Percentiles rank a stretch among this genome's conserved stretches.
Conservation (phyloP, 2,888 invertebrate species). For the Bhutanitis thaidina region DNA sequence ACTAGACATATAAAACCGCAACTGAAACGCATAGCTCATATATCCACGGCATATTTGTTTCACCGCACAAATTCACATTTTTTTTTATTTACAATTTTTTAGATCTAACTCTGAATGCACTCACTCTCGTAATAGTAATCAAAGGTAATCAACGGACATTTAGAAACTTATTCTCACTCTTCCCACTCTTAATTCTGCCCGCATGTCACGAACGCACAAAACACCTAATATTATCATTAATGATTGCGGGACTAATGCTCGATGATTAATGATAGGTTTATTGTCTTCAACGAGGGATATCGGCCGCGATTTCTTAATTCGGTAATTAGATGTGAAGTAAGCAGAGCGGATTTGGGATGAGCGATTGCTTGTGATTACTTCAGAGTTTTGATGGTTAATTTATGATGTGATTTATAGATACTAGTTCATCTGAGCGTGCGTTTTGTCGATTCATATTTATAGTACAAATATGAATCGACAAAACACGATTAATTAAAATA, state of each 20-base stretch:
- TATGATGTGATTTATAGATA: background rate
- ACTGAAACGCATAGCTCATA: no score
- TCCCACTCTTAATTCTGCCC: background rate
- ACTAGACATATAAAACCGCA: no score
- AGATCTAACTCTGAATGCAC: no score
- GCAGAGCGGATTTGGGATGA: constrained; percentile 41
- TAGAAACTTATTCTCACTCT: background rate
- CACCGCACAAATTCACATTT: no score
- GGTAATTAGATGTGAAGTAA: constrained; percentile 69
- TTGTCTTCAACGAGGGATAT: constrained; percentile 68
- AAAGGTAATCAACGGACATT: background rate
- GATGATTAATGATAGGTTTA: constrained; percentile 73
- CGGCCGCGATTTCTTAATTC: constrained; percentile 75
- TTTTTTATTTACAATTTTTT: no score
- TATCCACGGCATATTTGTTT: no score
- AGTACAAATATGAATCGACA: no score
- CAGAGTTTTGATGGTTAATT: constrained; percentile 28
- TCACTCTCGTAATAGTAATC: no score
- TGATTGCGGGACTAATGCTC: constrained; percentile 65
- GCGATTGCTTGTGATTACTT: constrained; percentile 34
- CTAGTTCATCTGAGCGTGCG: no score
- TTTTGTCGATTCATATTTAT: no score
- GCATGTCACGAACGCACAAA: constrained; percentile 41
- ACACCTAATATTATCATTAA: constrained; percentile 71
- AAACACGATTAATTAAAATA: no score